Evolutionary conservation across 2,113 vertebrate genomes (phyloP).

Genomic region (Synodontis membranacea): DNA sequence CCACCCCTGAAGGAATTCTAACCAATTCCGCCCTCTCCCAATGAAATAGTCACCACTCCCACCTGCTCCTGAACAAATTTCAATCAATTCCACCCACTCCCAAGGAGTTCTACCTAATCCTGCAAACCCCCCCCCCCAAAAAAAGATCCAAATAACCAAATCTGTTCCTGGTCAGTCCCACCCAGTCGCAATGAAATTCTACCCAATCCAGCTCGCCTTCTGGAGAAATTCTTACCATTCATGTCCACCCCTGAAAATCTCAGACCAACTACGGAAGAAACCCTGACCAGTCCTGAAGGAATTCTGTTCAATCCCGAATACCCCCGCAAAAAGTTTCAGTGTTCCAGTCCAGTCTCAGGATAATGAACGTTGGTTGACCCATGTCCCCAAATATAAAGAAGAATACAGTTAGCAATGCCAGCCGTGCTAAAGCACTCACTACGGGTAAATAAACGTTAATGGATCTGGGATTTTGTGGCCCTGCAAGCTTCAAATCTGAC

Average conservation of each 20-base stretch:
- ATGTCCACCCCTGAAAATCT: no score
- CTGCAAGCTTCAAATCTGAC: background rate
- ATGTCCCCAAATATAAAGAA: no score
- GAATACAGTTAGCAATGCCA: background rate
- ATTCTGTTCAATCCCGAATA: background rate
- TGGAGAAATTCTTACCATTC: background rate
- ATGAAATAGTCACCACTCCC: background rate
- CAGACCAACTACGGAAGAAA: background rate
- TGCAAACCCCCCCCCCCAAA: background rate
- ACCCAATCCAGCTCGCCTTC: background rate
- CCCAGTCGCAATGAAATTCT: background rate
- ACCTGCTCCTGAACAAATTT: background rate
- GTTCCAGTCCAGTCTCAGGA: no score
- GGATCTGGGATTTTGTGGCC: background rate
- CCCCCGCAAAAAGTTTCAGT: background rate
- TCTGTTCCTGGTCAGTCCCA: no score
- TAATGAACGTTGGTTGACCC: no score
- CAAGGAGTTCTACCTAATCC: background rate
- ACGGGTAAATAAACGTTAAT: background rate
- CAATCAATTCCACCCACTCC: background rate
- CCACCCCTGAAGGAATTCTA: background rate
- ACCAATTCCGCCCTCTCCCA: background rate
- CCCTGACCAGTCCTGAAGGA: background rate
- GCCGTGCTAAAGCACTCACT: background rate
- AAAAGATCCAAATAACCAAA: background rate